Conservation (phyloP, 2,113 vertebrate species). For the Neogobius melanostomus region DNA sequence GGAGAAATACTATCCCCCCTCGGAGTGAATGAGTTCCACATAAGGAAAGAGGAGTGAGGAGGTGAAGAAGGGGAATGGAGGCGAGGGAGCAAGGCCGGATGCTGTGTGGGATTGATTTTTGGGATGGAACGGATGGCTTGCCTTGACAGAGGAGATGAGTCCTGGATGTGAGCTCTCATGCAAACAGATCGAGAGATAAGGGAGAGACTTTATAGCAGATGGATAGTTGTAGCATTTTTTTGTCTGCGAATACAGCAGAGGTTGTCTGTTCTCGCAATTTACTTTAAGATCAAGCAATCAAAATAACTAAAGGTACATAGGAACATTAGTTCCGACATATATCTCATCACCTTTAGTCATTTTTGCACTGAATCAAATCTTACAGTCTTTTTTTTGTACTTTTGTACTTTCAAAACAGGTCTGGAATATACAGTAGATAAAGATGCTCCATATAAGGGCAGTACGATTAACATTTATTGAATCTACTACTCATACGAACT, state of each 20-base stretch:
- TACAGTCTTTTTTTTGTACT: too few species aligned
- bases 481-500: too few species aligned
- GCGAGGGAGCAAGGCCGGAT: slow-evolving; percentile 16
- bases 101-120: slow-evolving; percentile 51
- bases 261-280: not conserved
- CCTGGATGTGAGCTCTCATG: not conserved
- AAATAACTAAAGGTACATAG: too few species aligned
- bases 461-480: too few species aligned
- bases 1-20: slow-evolving; percentile 37
- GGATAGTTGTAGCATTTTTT: too few species aligned
- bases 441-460: too few species aligned
- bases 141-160: slow-evolving; percentile 6
- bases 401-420: too few species aligned
- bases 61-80: slow-evolving; percentile 15
- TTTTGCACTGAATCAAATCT: not conserved
- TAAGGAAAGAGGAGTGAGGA: not conserved
- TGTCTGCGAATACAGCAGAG: too few species aligned
- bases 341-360: not conserved
- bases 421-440: too few species aligned
- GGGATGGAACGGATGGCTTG: slow-evolving; percentile 7
- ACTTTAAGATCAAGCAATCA: not conserved
- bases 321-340: too few species aligned
- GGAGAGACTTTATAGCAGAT: not conserved
- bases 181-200: slow-evolving; percentile 7
- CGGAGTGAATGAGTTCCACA: slow-evolving; percentile 30